phyloP scores from a whole-genome alignment of 2,888 invertebrate genomes.

The Theretra japonica region DNA sequence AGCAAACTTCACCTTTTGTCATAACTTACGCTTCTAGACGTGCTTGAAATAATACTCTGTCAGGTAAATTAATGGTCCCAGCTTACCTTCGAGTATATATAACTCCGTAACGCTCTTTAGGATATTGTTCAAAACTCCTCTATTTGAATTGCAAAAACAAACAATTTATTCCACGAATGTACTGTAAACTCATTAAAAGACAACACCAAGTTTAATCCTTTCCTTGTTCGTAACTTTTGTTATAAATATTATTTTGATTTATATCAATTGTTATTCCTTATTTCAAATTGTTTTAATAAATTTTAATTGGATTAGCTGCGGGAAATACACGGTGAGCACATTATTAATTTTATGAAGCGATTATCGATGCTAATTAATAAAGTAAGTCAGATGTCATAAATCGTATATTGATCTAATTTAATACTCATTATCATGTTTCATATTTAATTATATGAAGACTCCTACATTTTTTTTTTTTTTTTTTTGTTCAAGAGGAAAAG shows the following conservation, averaged over 20 bases:
- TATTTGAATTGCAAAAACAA: constrained; percentile 19
- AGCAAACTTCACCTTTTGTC: neutral
- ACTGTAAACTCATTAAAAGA: neutral
- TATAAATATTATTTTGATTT: neutral
- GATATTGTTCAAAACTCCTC: neutral
- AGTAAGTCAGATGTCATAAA: neutral
- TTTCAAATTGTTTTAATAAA: no score
- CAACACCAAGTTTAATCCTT: constrained; percentile 4
- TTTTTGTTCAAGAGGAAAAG: no score
- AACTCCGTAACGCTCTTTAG: neutral
- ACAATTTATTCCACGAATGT: neutral
- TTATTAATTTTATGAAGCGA: no score
- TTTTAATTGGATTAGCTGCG: no score
- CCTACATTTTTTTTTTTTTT: no score
- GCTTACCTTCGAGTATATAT: no score
- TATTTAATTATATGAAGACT: no score
- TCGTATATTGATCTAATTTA: constrained; percentile 1
- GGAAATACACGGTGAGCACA: no score
- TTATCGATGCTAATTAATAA: no score
- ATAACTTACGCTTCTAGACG: neutral
- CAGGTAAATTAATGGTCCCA: neutral
- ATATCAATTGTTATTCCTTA: neutral
- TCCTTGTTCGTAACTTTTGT: constrained; percentile 4
- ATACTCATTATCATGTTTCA: neutral
- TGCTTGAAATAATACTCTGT: neutral